Conservation (phyloP, 2,113 vertebrate species). For the Phalacrocorax pelagicus region DNA sequence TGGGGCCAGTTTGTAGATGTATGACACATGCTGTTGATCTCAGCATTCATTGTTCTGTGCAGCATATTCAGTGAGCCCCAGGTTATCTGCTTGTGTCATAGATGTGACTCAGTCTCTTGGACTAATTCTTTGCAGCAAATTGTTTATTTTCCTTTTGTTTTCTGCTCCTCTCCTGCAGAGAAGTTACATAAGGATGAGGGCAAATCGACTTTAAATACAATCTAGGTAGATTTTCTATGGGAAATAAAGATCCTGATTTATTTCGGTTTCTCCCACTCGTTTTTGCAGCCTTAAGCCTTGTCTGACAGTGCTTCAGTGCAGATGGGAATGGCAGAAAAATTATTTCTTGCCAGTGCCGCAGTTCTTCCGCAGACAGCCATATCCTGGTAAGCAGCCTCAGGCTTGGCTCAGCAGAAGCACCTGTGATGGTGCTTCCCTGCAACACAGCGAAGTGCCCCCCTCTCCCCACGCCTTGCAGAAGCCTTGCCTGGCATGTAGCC, state of each 20-base stretch:
- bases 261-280: not conserved
- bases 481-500: not conserved
- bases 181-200: conserved; percentile 20
- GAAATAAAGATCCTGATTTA: conserved; percentile 27
- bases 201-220: conserved; percentile 20
- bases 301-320: not conserved
- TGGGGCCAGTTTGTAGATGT: not conserved
- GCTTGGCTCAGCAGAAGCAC: not conserved
- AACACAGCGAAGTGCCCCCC: accelerated
- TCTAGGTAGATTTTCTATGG: conserved; percentile 26
- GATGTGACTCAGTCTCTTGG: conserved; percentile 25
- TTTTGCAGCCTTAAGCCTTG: conserved; percentile 11
- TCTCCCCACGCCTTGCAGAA: accelerated
- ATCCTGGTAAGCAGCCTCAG: not conserved
- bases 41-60: not conserved
- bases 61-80: not conserved
- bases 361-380: not conserved
- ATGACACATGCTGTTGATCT: not conserved
- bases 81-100: not conserved
- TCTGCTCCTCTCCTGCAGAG: not conserved
- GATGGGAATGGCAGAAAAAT: not conserved
- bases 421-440: not conserved
- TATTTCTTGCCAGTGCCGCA: not conserved
- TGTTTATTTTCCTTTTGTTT: conserved; percentile 5
- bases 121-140: not conserved